Conservation (phyloP, 2,888 invertebrate species). For the Mycogona germanica region DNA sequence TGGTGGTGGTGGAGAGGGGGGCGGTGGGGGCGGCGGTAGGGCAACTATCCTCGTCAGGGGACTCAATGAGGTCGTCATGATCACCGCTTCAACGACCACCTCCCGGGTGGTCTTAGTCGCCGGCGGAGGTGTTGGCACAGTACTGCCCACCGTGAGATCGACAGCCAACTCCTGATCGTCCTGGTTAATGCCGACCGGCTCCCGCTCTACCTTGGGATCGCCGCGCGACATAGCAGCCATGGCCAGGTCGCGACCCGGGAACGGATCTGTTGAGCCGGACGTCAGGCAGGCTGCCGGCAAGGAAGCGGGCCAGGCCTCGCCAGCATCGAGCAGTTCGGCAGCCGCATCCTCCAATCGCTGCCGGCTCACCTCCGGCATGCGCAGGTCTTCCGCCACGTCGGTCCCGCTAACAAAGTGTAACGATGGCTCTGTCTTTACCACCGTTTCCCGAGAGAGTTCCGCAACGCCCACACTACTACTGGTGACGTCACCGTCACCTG, state of each 20-base stretch:
- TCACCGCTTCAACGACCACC: neutral
- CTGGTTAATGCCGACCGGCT: neutral
- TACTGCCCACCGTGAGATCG: conserved; percentile 8
- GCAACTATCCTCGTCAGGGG: no score
- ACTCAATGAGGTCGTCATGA: no score
- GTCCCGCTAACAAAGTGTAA: no score
- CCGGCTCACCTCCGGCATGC: neutral
- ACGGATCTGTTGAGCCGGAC: no score
- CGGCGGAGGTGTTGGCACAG: neutral
- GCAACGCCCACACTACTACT: conserved; percentile 12
- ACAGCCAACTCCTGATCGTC: conserved; percentile 11
- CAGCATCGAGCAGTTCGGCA: neutral
- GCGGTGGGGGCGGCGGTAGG: neutral
- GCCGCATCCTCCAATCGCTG: neutral
- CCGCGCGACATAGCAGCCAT: neutral
- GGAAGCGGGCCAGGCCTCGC: neutral
- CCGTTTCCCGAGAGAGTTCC: no score
- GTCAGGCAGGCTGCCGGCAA: no score
- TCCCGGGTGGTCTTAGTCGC: neutral
- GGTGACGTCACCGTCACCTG: conserved; percentile 4
- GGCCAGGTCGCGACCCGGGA: neutral
- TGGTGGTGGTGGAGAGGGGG: no score
- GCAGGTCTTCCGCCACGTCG: conserved; percentile 12
- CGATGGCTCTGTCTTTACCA: no score
- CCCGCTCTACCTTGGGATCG: neutral